A percentile compares a stretch with the other conserved stretches of the same genome.
These are phyloP conservation scores for Paradoxurus hermaphroditus DNA, from an alignment of 2,113 vertebrate species.

Conservation along the genomic window DNA sequence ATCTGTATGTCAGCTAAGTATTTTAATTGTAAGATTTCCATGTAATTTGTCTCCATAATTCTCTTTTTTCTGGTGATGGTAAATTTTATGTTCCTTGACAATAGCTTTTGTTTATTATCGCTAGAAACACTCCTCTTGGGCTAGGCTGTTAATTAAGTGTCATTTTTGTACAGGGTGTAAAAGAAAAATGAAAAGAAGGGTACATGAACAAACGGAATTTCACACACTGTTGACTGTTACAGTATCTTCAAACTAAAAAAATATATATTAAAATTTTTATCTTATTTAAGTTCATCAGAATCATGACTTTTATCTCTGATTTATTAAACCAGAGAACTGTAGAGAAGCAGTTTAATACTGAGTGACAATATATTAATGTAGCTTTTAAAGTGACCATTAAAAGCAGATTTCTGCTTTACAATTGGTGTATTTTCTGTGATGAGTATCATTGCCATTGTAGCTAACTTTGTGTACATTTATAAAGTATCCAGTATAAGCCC, in stretches of 20 bases:
- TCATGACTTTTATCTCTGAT: not conserved
- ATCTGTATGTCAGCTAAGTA: not conserved
- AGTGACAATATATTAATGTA: not conserved
- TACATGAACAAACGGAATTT: slow-evolving; percentile 13
- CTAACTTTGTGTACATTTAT: not conserved
- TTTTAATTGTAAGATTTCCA: slow-evolving; percentile 6
- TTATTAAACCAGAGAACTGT: not conserved
- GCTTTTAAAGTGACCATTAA: slow-evolving; percentile 37
- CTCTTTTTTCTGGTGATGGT: not conserved
- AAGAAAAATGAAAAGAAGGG: slow-evolving; percentile 16
- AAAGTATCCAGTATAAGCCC: not conserved
- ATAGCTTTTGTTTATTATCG: slow-evolving; percentile 46
- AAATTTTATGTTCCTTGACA: slow-evolving; percentile 47
- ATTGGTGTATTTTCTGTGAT: slow-evolving; percentile 30
- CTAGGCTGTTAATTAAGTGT: slow-evolving; percentile 51
- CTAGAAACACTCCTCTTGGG: slow-evolving; percentile 25
- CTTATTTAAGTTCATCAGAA: slow-evolving; percentile 41
- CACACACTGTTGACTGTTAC: slow-evolving; percentile 26
- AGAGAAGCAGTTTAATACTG: slow-evolving; percentile 22
- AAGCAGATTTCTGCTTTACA: slow-evolving; percentile 1
- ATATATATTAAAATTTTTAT: slow-evolving; percentile 18
- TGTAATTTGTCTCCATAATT: slow-evolving; percentile 32
- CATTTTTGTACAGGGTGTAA: slow-evolving; percentile 46
- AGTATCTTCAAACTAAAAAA: slow-evolving; percentile 39
- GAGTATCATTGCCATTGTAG: not conserved